Evolutionary conservation across 2,888 invertebrate species (phyloP).

Genomic region (Athalia rosae): DNA sequence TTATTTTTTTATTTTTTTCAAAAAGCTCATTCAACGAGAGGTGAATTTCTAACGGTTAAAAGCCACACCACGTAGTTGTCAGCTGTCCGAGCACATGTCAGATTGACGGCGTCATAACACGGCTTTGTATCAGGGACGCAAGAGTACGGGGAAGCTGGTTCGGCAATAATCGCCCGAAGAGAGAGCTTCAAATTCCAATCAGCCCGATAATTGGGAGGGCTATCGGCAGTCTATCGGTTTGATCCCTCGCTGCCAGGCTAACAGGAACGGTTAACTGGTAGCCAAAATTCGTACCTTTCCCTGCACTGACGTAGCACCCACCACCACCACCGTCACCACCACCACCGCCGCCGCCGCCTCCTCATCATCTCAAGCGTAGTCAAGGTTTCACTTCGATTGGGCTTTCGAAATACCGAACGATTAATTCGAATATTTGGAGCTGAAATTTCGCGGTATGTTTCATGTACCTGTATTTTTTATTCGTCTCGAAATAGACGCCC

Average conservation of each 20-base stretch:
- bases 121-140: slow-evolving; percentile 63
- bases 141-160: slow-evolving; percentile 30
- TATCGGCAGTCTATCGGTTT: slow-evolving; percentile 73
- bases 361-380: background rate
- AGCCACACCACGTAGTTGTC: slow-evolving; percentile 52
- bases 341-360: slow-evolving; percentile 45
- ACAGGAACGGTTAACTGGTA: slow-evolving; percentile 64
- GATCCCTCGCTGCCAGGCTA: slow-evolving; percentile 70
- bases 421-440: background rate
- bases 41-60: slow-evolving; percentile 21
- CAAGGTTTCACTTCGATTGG: slow-evolving; percentile 28
- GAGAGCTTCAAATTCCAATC: slow-evolving; percentile 59
- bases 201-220: slow-evolving; percentile 69
- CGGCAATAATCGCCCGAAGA: no score
- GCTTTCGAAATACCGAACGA: slow-evolving; percentile 41
- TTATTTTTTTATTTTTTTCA: no score
- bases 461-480: slow-evolving; percentile 7
- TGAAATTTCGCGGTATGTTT: background rate
- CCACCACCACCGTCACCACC: slow-evolving; percentile 40
- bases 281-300: slow-evolving; percentile 61
- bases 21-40: slow-evolving; percentile 18
- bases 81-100: slow-evolving; percentile 57
- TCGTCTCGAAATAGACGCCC: slow-evolving; percentile 16
- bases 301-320: slow-evolving; percentile 51
- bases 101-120: slow-evolving; percentile 70